These are phyloP conservation scores for Pedionomus torquatus DNA, from an alignment of 2,113 vertebrate genomes.

Conservation along the genomic window DNA sequence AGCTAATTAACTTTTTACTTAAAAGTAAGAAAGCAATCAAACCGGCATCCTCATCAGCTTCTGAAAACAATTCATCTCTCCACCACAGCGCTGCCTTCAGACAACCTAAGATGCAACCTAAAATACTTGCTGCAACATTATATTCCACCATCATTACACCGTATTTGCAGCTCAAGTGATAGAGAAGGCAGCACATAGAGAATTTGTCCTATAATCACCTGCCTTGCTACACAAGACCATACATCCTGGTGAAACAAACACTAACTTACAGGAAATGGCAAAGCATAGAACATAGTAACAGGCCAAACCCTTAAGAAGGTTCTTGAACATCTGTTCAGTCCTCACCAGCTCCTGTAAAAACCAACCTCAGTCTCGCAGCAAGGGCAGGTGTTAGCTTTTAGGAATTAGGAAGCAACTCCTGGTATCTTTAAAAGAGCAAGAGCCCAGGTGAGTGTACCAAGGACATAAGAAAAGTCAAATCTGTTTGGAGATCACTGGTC, in stretches of 20 bases:
- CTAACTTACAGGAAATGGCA: not conserved
- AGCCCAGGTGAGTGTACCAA: not conserved
- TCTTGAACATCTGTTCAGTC: not conserved
- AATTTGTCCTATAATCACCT: not conserved
- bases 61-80: not conserved
- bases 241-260: not conserved
- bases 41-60: not conserved
- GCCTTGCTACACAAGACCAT: not conserved
- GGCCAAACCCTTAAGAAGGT: not conserved
- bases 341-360: not conserved
- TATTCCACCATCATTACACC: not conserved
- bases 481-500: not conserved
- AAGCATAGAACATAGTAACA: not conserved
- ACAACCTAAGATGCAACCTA: not conserved
- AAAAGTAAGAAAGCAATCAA: conserved; percentile 53
- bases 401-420: not conserved
- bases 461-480: not conserved
- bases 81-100: not conserved
- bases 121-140: not conserved
- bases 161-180: not conserved
- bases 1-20: conserved; percentile 61
- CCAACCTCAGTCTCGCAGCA: not conserved
- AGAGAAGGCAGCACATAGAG: not conserved
- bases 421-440: not conserved
- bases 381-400: not conserved